phyloP scores from a whole-genome alignment of 2,888 invertebrate genomes.

The Amphipoea oculea region DNA sequence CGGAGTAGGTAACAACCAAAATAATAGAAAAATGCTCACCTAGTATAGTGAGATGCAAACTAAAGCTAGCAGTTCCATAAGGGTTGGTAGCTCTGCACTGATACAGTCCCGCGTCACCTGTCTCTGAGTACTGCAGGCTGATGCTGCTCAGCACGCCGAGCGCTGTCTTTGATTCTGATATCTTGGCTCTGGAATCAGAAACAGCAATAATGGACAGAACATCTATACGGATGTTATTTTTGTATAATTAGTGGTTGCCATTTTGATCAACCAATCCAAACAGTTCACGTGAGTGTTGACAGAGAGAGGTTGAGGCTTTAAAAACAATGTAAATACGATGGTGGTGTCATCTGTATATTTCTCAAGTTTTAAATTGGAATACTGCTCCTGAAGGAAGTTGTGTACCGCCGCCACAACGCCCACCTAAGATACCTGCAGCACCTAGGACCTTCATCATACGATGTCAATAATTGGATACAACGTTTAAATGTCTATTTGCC shows the following conservation, averaged over 20 bases:
- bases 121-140: conserved; percentile 83
- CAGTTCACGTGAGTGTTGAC: background rate
- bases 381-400: background rate
- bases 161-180: conserved; percentile 81
- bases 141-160: conserved; percentile 81
- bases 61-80: conserved; percentile 82
- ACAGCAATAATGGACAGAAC: background rate
- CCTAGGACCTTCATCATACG: background rate
- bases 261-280: background rate
- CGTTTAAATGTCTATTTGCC: background rate
- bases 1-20: no score
- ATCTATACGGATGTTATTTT: background rate
- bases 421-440: background rate
- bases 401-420: background rate
- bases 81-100: conserved; percentile 87
- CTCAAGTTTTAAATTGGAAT: background rate
- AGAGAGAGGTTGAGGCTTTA: background rate
- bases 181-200: conserved; percentile 77
- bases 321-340: background rate
- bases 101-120: conserved; percentile 84
- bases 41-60: conserved; percentile 82
- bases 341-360: background rate
- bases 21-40: conserved; percentile 72
- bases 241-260: background rate
- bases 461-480: background rate